Conservation (phyloP, 2,113 vertebrate genomes). For the Colistium nudipinnis region DNA sequence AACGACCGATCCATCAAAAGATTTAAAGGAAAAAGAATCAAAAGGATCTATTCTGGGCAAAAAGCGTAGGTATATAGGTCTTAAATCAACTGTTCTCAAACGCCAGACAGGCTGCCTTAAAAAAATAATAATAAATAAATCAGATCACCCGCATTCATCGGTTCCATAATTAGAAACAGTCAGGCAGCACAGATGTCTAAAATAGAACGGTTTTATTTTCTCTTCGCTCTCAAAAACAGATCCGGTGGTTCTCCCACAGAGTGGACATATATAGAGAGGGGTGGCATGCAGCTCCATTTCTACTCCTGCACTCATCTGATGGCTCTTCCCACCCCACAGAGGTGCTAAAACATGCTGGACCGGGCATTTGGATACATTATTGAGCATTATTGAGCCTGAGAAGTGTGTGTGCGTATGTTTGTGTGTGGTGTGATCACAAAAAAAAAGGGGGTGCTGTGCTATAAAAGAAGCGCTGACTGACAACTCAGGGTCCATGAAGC, state of each 20-base stretch:
- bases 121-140: background rate
- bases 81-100: conserved; percentile 53
- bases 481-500: conserved; percentile 59
- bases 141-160: background rate
- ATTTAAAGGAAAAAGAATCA: too few species aligned
- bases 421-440: background rate
- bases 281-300: conserved; percentile 28
- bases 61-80: conserved; percentile 35
- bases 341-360: conserved; percentile 20
- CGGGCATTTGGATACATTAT: conserved; percentile 38
- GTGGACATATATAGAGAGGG: conserved; percentile 20
- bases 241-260: background rate
- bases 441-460: conserved; percentile 22
- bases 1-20: conserved; percentile 39
- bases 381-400: conserved; percentile 48
- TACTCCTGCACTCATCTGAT: background rate
- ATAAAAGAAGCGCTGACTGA: conserved; percentile 44
- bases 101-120: conserved; percentile 8
- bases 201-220: conserved; percentile 26
- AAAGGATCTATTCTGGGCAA: conserved; percentile 59
- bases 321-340: conserved; percentile 31
- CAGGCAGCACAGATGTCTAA: conserved; percentile 12
- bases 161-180: conserved; percentile 51
- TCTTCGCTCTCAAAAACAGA: conserved; percentile 1
- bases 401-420: background rate